Conservation (phyloP, 2,888 invertebrate species). For the Elysia crispata region DNA sequence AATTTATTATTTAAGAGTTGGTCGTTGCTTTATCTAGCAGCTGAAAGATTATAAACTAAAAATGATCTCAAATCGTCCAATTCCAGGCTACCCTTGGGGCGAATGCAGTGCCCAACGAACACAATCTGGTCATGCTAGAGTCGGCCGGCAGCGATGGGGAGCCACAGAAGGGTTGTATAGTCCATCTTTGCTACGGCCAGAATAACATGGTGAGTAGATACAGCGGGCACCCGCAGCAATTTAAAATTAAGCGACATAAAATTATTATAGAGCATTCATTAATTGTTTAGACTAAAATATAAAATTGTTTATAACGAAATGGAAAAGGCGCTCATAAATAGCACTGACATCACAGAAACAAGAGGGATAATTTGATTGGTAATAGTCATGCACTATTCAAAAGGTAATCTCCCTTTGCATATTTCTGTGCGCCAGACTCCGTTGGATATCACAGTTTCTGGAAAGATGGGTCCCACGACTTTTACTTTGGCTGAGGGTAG, state of each 20-base stretch:
- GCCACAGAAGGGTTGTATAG: conserved; percentile 25
- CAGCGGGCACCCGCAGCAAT: no score
- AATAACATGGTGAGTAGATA: background rate
- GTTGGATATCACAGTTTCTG: conserved; percentile 9
- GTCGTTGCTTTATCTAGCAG: background rate
- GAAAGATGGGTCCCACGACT: conserved; percentile 31
- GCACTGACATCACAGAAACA: no score
- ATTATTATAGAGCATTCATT: no score
- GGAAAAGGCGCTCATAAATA: no score
- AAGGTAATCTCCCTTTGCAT: no score
- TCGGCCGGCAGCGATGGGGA: conserved; percentile 31
- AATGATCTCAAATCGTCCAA: no score
- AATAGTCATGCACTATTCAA: no score
- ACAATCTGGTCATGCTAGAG: conserved; percentile 35
- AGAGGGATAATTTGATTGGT: no score
- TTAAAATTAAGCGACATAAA: no score
- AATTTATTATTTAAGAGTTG: no score
- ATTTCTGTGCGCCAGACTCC: background rate
- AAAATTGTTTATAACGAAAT: no score
- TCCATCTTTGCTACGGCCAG: conserved; percentile 12
- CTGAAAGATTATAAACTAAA: background rate
- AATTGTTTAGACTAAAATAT: no score
- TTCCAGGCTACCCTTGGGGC: conserved; percentile 35
- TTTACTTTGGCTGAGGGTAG: conserved; percentile 41
- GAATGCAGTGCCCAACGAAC: conserved; percentile 34